Evolutionary conservation across 1,140 invertebrate genomes (phyloP).

Genomic region (Drosophila paulistorum): DNA sequence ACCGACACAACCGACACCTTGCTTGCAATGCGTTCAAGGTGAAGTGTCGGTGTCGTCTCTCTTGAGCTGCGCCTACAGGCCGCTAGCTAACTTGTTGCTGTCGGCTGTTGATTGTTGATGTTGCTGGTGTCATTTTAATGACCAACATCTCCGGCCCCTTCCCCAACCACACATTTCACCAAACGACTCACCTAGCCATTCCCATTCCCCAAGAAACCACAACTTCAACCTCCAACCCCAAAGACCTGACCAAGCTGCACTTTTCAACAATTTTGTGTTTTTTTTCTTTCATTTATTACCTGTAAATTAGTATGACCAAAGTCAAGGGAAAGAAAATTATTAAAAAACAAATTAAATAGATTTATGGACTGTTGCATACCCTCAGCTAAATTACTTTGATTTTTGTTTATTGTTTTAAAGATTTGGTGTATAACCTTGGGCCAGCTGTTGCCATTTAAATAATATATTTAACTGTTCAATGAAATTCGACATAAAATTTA

Average conservation of each 20-base stretch:
- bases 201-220: too few relatives aligned
- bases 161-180: neutral
- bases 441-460: too few relatives aligned
- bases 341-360: neutral
- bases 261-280: neutral
- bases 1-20: constrained; percentile 35
- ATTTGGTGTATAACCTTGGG: too few relatives aligned
- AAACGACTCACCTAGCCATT: neutral
- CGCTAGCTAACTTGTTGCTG: neutral
- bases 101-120: constrained; percentile 4
- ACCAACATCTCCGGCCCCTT: neutral
- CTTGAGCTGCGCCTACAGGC: constrained; percentile 16
- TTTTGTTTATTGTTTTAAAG: too few relatives aligned
- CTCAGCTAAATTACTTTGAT: neutral
- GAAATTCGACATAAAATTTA: too few relatives aligned
- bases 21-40: constrained; percentile 50
- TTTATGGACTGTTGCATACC: neutral
- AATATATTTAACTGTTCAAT: neutral
- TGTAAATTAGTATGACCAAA: constrained; percentile 1
- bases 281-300: neutral
- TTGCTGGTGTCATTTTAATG: constrained; percentile 48
- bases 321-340: neutral
- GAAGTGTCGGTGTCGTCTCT: constrained; percentile 41
- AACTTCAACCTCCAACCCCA: neutral
- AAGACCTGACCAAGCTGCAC: neutral